Evolutionary conservation across 2,797 vertebrate species (phyloP).

Genomic region (Myioborus melanocephalus): DNA sequence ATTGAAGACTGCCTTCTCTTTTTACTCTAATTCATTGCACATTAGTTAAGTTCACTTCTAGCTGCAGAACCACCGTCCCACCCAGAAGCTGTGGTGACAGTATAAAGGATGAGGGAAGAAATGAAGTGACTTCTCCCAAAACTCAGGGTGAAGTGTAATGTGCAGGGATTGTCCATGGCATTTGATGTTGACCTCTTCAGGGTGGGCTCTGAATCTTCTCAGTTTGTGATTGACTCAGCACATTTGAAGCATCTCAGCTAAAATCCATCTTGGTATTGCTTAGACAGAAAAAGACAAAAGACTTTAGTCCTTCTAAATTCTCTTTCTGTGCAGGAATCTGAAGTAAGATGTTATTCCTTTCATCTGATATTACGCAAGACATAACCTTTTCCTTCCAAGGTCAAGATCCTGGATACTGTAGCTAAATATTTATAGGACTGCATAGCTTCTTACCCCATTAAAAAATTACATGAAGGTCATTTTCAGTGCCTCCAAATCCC

Average conservation of each 20-base stretch:
- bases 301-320: background rate
- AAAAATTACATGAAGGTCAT: background rate
- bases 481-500: background rate
- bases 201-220: background rate
- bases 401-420: background rate
- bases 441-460: background rate
- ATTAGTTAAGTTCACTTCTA: background rate
- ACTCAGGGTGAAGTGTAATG: background rate
- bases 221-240: background rate
- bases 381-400: background rate
- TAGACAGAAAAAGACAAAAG: background rate
- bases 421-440: background rate
- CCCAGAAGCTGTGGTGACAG: background rate
- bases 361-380: background rate
- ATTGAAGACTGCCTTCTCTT: background rate
- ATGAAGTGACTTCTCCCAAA: background rate
- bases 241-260: background rate
- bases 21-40: background rate
- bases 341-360: background rate
- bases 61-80: background rate
- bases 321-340: background rate
- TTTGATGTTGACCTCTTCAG: background rate
- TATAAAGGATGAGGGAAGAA: background rate
- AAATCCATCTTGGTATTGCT: background rate
- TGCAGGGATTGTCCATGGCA: background rate